A percentile compares a stretch with the other conserved stretches of the same genome.
These are phyloP conservation scores for Brachionus asplanchnoidis DNA, from an alignment of 1,140 invertebrate genomes.

Conservation along the genomic window DNA sequence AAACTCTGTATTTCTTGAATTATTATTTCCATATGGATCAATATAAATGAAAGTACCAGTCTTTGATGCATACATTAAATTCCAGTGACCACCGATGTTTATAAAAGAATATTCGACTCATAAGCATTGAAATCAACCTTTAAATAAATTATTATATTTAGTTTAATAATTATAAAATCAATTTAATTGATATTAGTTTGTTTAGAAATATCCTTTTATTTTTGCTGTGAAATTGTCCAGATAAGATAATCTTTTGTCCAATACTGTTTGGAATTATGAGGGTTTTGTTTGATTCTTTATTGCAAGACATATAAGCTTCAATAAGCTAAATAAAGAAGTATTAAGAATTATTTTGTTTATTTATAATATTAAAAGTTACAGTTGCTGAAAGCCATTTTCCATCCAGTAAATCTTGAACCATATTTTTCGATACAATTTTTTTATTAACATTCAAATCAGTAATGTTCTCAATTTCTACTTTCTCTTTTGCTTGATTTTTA, in stretches of 20 bases:
- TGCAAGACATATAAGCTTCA: conserved; percentile 15
- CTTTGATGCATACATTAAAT: conserved; percentile 23
- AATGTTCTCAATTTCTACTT: not conserved
- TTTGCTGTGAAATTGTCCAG: conserved; percentile 11
- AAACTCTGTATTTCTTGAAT: not conserved
- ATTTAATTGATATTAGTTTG: conserved; percentile 3
- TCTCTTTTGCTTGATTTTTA: not conserved
- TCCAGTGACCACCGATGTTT: conserved; percentile 13
- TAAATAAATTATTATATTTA: not conserved
- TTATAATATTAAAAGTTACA: conserved; percentile 2
- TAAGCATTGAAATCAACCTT: conserved; percentile 13
- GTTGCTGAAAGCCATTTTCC: conserved; percentile 23
- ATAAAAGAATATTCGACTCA: conserved; percentile 9
- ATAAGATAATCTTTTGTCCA: conserved; percentile 28
- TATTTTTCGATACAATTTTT: not conserved
- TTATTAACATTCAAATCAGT: conserved; percentile 6
- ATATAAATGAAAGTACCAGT: not conserved
- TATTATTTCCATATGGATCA: not conserved
- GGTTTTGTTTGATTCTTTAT: not conserved
- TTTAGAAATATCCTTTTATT: conserved; percentile 20
- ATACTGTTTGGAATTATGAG: conserved; percentile 20
- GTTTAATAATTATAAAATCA: not conserved
- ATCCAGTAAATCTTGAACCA: conserved; percentile 20
- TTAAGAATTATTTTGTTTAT: not conserved
- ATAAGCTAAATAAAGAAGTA: conserved; percentile 4